Evolutionary conservation across 2,113 vertebrate genomes (phyloP).

Genomic region (Plestiodon gilberti): DNA sequence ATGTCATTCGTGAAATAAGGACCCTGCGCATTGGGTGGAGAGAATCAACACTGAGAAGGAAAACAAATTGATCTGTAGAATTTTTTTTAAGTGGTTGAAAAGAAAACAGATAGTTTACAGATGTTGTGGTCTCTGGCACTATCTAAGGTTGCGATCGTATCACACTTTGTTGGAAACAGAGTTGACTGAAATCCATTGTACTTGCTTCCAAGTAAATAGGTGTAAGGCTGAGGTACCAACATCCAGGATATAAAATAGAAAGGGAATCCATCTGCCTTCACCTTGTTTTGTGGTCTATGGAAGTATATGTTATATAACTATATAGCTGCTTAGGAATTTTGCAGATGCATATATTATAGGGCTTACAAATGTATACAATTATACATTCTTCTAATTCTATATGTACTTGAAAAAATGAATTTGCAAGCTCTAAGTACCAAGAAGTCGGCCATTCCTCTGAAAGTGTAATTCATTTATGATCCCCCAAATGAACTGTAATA

Average conservation of each 20-base stretch:
- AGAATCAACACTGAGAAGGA: background rate
- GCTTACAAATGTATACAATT: background rate
- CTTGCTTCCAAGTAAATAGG: background rate
- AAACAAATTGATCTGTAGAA: background rate
- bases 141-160: background rate
- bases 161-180: background rate
- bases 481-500: background rate
- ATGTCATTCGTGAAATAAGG: background rate
- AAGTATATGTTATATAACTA: background rate
- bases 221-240: background rate
- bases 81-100: background rate
- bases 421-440: background rate
- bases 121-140: background rate
- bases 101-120: background rate
- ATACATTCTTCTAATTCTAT: background rate
- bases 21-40: background rate
- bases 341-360: background rate
- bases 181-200: background rate
- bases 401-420: background rate
- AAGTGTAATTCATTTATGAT: background rate
- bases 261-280: background rate
- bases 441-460: background rate
- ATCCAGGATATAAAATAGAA: background rate
- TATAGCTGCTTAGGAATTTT: background rate
- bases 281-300: background rate